Evolutionary conservation across 2,113 vertebrate species (phyloP), one percentile per base, ranked within the genome.

Genomic region (Takifugu flavidus): DNA sequence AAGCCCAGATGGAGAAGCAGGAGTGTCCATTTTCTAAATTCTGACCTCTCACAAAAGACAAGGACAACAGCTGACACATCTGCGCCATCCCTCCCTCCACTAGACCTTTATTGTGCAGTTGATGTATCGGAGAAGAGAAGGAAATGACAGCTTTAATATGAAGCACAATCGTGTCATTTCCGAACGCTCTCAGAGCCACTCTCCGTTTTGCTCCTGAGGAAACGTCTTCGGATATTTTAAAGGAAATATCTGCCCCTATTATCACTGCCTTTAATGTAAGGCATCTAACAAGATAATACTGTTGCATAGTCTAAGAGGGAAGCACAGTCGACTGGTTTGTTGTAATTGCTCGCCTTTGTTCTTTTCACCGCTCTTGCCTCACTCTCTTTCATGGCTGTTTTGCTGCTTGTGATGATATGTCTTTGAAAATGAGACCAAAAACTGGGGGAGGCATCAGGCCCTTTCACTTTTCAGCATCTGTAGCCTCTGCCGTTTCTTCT

Each of bases 361-460:
- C 70, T 77, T 66, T 56, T 63, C 66, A 66, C 54, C 58, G 62
- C 65, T 69, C 52, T 69, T 70, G 64, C 61, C 62, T 59, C 29
- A 62, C 34, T 70, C 67, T 60, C 76, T 83, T 78, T 85, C 70
- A 74, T 79, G 73, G 82, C 70, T 82, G 67, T 86, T 87, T 86
- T 72, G 71, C 83, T 59, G 81, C 71, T 79, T 66, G 60, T 75
- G 85, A 86, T 84, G 84, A 84, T 87, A 82, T 82, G 56, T 62
- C 88, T 88, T 89, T 88, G 86, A 90, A 87, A 84, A 74, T 1
- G 15, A 65, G 66, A 75, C 68, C 65, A 83, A 86, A 85, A 79
- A 57, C 56, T 2, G 20, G n/a, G 47, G 53, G 49, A 72, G 55
- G 53, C 82, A 82, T 85, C 79, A 56, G 51, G 65, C 71, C 76